Evolutionary conservation across 2,113 vertebrate genomes (phyloP), one percentile per base, ranked within the genome.

Genomic region (Phalacrocorax pelagicus): DNA sequence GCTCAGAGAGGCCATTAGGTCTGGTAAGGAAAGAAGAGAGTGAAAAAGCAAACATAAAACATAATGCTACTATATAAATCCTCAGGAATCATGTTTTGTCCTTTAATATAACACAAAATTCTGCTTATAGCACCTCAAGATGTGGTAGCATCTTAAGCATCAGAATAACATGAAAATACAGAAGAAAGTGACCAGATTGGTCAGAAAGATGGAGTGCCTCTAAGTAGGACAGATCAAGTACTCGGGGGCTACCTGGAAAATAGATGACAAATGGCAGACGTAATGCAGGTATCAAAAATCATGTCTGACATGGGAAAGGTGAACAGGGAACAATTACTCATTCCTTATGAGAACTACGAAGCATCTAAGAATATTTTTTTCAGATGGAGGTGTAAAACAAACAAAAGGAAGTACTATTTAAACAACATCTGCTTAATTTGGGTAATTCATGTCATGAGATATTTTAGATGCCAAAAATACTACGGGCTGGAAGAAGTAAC

Each of bases 381-480:
- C 59, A 91, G 32, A 42, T 55, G 59, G n/a, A 92, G 49, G 47
- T 67, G 32, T 74, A 74, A 81, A 90, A 74, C n/a, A 74, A 81
- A 59, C 55, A 90, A 46, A 88, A 88, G 36, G 22, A 92, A 91
- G 38, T 91, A 63, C 59, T 66, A 42, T 54, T 86, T 88, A 95
- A 95, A 92, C 32, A 91, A 38, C 55, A 86, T 66, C 82, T 91
- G 77, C 61, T 89, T 78, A 63, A 78, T 94, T 84, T 81, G 59
- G 20, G 38, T 86, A 96, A 58, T 86, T 88, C 46, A 59, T 89
- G 77, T 86, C 51, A 32, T 86, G 63, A 93, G 70, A 26, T 77
- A 69, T 42, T 88, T 86, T 55, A 73, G 59, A 62, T 86, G 80
- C 59, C 63, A 93, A 66, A 90, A 91, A 83, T 78, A 62, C 59